Conservation (phyloP, 2,797 vertebrate species). For the Pipistrellus nathusii region DNA sequence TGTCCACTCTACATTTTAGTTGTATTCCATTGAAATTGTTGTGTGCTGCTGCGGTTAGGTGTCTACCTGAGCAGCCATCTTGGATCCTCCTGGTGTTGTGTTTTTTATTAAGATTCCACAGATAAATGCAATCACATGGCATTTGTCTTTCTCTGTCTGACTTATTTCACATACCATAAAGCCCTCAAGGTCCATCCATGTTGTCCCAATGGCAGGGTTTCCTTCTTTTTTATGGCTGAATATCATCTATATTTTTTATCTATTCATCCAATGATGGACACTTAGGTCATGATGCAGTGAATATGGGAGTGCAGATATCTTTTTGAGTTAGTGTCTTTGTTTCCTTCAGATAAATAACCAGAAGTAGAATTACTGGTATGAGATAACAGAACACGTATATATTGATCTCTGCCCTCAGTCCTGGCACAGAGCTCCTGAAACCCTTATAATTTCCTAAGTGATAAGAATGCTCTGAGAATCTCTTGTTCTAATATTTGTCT, state of each 20-base stretch:
- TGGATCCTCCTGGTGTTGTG: too few relatives aligned
- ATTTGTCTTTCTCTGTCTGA: background rate
- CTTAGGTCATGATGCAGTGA: background rate
- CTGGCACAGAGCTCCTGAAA: background rate
- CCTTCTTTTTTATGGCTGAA: background rate
- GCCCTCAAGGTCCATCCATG: background rate
- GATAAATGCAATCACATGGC: background rate
- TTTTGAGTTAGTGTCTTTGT: background rate
- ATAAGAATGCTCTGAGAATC: background rate
- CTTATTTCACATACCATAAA: background rate
- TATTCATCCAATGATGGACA: background rate
- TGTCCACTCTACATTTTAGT: too few relatives aligned
- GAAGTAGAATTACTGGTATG: background rate
- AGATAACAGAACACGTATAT: background rate
- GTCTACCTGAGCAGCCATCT: too few relatives aligned
- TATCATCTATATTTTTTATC: background rate
- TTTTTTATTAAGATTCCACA: background rate
- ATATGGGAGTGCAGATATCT: background rate
- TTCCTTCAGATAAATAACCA: background rate
- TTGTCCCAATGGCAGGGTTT: background rate
- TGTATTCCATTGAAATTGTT: too few relatives aligned
- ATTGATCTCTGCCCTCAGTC: background rate
- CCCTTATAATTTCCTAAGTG: background rate
- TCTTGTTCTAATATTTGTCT: background rate
- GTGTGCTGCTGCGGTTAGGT: too few relatives aligned